phyloP scores from a whole-genome alignment of 1,140 invertebrate species.

The Pogonus chalceus region DNA sequence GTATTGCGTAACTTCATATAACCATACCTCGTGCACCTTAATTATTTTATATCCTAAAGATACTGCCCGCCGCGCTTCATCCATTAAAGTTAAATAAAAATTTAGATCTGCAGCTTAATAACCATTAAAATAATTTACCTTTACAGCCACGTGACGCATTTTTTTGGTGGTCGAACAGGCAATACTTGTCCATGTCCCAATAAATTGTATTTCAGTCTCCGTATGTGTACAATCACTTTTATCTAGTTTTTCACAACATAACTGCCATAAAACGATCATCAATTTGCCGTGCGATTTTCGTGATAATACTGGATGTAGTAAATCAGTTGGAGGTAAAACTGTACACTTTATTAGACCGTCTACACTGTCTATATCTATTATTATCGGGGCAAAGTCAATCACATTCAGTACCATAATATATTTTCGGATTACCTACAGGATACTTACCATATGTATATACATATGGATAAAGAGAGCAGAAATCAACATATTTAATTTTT shows the following conservation, averaged over 20 bases:
- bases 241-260: constrained; percentile 16
- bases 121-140: neutral
- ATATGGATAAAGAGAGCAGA: constrained; percentile 32
- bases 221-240: constrained; percentile 21
- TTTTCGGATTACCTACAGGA: constrained; percentile 30
- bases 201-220: constrained; percentile 25
- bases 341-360: constrained; percentile 25
- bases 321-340: constrained; percentile 25
- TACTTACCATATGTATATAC: constrained; percentile 26
- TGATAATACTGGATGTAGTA: constrained; percentile 29
- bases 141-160: neutral
- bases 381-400: neutral
- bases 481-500: constrained; percentile 32
- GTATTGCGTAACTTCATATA: constrained; percentile 24
- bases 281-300: constrained; percentile 22
- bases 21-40: constrained; percentile 33
- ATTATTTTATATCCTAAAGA: constrained; percentile 30
- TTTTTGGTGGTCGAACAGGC: neutral
- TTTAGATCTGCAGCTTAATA: neutral
- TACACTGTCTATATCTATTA: constrained; percentile 11
- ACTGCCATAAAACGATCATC: constrained; percentile 28
- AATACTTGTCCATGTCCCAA: constrained; percentile 28
- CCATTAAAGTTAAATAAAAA: constrained; percentile 11
- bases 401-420: constrained; percentile 12
- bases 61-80: constrained; percentile 32